Evolutionary conservation across 2,888 invertebrate species (phyloP), one percentile per base, ranked within the genome.

Genomic region (Polyploca ridens): DNA sequence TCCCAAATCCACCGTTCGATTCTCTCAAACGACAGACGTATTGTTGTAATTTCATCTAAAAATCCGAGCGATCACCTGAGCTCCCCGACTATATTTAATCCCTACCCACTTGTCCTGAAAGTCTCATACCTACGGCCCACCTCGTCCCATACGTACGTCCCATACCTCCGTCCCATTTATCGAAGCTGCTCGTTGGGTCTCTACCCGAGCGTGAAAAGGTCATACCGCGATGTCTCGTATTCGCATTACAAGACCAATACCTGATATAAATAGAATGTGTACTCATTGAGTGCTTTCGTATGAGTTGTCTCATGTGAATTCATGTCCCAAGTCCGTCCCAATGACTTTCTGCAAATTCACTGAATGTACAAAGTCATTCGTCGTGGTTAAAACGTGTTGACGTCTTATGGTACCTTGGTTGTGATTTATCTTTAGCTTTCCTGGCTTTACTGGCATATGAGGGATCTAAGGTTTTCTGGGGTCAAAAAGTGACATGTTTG

Each of bases 141-240:
- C 49, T 49, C 38, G 38, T 54, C 54, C 19, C 19, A 54, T 54
- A 54, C n/a, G 16, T 14, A 13, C 46, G 46, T 46, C 46, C 46
- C 19, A 13, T 58, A 33, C 59, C 49, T 19, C 27, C 41, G 61
- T 27, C 41, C 41, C 61, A 62, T 41, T 61, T 68, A 66, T 68
- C 68, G 61, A 19, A 41, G 61, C 19, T 41, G 77, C 79, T 84
- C 81, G 85, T 89, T 86, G 82, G 81, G 77, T 70, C 81, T 80
- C 86, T 79, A 83, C 74, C 76, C 86, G 80, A 79, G 87, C 86
- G 85, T 87, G 81, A 84, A 89, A 88, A 86, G 88, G 88, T 85
- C 78, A 77, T 67, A 71, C 76, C 75, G 75, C 77, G 74, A 73
- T 78, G 78, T 76, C 77, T 73, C 71, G 63, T 68, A 70, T 54